These are phyloP conservation scores for Callyntrura guangdongensis DNA, from an alignment of 2,888 invertebrate genomes.

Conservation along the genomic window DNA sequence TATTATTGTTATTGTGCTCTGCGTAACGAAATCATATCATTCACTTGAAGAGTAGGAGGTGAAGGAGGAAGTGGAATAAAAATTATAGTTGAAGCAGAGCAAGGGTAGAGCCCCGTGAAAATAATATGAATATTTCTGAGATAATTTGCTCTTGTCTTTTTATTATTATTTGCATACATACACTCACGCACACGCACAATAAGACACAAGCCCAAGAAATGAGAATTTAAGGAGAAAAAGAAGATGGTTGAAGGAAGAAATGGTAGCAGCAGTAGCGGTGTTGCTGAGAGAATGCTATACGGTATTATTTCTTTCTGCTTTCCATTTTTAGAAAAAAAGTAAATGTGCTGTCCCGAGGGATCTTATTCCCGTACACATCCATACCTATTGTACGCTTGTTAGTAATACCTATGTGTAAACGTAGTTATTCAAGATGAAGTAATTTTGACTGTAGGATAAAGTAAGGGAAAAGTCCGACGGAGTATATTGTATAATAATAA, in stretches of 20 bases:
- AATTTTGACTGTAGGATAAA: conserved; percentile 51
- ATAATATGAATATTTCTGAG: conserved; percentile 69
- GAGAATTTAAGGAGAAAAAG: conserved; percentile 35
- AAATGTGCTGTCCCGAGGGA: conserved; percentile 54
- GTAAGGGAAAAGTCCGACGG: not conserved
- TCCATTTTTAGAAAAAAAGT: conserved; percentile 23
- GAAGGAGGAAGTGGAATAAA: not conserved
- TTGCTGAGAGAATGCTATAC: not conserved
- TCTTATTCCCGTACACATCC: conserved; percentile 37
- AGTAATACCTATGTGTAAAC: not conserved
- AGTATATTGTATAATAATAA: conserved; percentile 21
- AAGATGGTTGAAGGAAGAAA: not conserved
- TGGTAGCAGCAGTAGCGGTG: not conserved
- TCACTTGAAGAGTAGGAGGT: conserved; percentile 27
- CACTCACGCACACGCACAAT: not conserved
- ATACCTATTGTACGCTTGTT: not conserved
- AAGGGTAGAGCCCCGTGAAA: conserved; percentile 67
- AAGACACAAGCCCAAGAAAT: conserved; percentile 14
- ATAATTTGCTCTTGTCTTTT: conserved; percentile 67
- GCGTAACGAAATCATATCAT: conserved; percentile 50
- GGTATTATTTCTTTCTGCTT: conserved; percentile 38
- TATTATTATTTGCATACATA: conserved; percentile 62
- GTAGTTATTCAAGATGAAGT: conserved; percentile 36
- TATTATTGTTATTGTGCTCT: conserved; percentile 68
- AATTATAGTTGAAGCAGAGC: not conserved